Evolutionary conservation across 2,113 vertebrate species (phyloP).

Genomic region (Oryzias celebensis): DNA sequence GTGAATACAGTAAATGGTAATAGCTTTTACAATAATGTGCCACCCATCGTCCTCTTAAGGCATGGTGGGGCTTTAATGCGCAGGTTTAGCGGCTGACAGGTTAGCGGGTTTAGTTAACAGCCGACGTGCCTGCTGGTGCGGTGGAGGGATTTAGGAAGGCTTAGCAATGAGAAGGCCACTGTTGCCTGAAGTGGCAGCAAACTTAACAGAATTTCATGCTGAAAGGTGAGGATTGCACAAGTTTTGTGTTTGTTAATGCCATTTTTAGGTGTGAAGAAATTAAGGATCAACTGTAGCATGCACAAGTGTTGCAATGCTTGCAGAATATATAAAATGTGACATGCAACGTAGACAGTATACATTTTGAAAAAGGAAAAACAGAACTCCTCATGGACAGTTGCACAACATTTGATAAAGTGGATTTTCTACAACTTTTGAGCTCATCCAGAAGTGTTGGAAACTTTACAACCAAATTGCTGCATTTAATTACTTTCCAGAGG

Average conservation of each 20-base stretch:
- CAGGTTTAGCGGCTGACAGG: constrained; percentile 70
- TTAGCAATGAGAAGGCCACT: constrained; percentile 56
- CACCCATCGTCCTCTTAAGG: constrained; percentile 56
- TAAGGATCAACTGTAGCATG: background rate
- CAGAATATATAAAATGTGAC: background rate
- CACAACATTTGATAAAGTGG: background rate
- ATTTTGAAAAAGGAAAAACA: background rate
- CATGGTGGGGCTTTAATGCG: constrained; percentile 71
- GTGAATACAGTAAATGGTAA: constrained; percentile 56
- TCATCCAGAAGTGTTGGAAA: background rate
- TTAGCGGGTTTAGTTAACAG: constrained; percentile 72
- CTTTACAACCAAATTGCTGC: background rate
- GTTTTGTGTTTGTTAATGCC: constrained; percentile 20
- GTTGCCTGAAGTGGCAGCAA: constrained; percentile 44
- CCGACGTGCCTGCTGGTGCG: constrained; percentile 59
- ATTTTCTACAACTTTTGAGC: background rate
- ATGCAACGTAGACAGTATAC: background rate
- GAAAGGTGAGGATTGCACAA: constrained; percentile 15
- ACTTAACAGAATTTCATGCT: constrained; percentile 21
- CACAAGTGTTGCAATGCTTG: background rate
- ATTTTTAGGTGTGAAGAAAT: constrained; percentile 5
- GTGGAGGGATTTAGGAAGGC: constrained; percentile 61
- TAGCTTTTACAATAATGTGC: constrained; percentile 49
- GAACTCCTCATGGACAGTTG: background rate
- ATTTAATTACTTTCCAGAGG: constrained; percentile 1